A percentile compares a stretch with the other conserved stretches of the same genome.
phyloP scores from a whole-genome alignment of 2,113 vertebrate genomes.

The Chaenocephalus aceratus region DNA sequence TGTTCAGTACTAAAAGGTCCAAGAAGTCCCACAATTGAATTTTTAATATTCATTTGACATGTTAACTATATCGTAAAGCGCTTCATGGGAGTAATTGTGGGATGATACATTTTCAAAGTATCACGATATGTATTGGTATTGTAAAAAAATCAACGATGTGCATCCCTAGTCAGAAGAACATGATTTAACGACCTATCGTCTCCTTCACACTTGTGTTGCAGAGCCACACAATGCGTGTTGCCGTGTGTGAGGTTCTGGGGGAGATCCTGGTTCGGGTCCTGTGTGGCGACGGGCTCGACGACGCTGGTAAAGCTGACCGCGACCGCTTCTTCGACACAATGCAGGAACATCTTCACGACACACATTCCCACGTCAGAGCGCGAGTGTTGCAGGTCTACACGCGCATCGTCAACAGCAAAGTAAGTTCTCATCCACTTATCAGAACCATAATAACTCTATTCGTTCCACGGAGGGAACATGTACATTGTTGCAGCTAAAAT shows the following conservation, averaged over 20 bases:
- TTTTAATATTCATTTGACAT: too few species aligned
- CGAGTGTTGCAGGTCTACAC: slow-evolving; percentile 92
- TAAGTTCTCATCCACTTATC: slow-evolving; percentile 42
- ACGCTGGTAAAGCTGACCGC: slow-evolving; percentile 86
- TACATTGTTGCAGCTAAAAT: too few species aligned
- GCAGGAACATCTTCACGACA: slow-evolving; percentile 91
- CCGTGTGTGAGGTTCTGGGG: slow-evolving; percentile 89
- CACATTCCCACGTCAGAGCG: slow-evolving; percentile 89
- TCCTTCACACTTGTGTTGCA: slow-evolving; percentile 47
- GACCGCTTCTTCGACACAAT: slow-evolving; percentile 91
- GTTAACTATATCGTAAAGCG: too few species aligned
- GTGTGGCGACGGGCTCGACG: slow-evolving; percentile 89
- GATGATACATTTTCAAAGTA: too few species aligned
- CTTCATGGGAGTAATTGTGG: too few species aligned
- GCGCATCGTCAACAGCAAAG: slow-evolving; percentile 91
- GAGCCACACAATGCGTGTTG: slow-evolving; percentile 91
- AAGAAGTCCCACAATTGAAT: too few species aligned
- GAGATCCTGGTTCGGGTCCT: slow-evolving; percentile 90
- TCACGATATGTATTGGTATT: too few species aligned
- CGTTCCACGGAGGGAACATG: too few species aligned
- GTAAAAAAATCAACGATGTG: too few species aligned
- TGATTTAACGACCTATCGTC: background rate
- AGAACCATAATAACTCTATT: background rate
- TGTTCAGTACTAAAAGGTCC: too few species aligned
- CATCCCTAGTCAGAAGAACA: background rate